Conservation (phyloP, 2,888 invertebrate genomes). For the Athalia circularis region DNA sequence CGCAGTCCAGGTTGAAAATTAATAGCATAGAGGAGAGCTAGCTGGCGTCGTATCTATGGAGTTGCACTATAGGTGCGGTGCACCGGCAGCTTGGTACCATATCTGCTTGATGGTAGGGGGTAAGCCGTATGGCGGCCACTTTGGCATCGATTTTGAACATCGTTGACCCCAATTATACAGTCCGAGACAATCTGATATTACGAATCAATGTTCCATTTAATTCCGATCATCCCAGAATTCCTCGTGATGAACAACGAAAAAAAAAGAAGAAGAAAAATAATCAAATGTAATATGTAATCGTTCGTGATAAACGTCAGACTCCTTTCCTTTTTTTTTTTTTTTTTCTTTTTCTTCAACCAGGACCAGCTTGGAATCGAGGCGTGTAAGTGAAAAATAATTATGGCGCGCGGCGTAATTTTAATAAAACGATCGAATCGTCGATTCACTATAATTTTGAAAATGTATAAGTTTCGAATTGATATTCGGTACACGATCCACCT, state of each 20-base stretch:
- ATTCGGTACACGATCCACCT: slow-evolving; percentile 18
- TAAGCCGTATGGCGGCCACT: background rate
- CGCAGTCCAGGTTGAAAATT: no score
- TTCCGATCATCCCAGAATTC: background rate
- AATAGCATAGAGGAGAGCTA: no score
- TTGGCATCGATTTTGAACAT: slow-evolving; percentile 41
- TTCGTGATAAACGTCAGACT: no score
- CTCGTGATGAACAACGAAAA: background rate
- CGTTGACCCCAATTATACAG: slow-evolving; percentile 39
- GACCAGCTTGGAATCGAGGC: no score
- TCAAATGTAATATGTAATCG: no score
- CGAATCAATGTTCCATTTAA: slow-evolving; percentile 53
- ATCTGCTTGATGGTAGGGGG: background rate
- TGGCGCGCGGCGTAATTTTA: no score
- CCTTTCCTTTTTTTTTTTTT: no score
- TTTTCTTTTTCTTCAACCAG: no score
- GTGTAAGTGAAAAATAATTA: no score
- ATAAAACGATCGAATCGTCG: no score
- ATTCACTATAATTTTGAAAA: background rate
- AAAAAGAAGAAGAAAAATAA: no score
- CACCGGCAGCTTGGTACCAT: background rate
- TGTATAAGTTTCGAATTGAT: background rate
- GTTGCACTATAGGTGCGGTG: background rate
- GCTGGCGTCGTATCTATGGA: no score
- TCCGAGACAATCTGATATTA: slow-evolving; percentile 51